Conservation (phyloP, 2,113 vertebrate genomes). For the Malurus alboscapulatus region DNA sequence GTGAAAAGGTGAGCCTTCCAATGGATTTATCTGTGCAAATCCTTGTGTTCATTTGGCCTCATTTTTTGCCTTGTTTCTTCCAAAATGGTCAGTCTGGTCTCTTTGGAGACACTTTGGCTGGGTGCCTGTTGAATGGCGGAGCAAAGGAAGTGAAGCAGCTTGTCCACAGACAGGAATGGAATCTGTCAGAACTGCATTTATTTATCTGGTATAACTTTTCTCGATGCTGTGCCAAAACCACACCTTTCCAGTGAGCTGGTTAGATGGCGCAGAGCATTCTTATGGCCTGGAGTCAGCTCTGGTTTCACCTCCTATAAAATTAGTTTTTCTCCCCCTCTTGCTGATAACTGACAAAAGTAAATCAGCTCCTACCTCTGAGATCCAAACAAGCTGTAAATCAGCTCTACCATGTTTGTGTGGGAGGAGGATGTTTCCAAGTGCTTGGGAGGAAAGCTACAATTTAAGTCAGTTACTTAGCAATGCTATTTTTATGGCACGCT, state of each 20-base stretch:
- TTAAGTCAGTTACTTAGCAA: neutral
- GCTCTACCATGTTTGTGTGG: neutral
- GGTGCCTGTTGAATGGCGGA: neutral
- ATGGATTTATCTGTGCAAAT: neutral
- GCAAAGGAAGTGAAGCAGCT: neutral
- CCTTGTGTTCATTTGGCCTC: neutral
- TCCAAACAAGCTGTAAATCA: neutral
- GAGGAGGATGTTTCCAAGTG: neutral
- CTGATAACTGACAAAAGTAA: slow-evolving; percentile 12
- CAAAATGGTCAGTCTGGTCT: neutral
- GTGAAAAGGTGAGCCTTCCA: neutral
- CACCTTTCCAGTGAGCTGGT: neutral
- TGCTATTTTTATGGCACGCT: neutral
- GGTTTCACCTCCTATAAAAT: slow-evolving; percentile 6
- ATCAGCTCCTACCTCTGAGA: neutral
- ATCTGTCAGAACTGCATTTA: neutral
- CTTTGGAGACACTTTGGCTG: neutral
- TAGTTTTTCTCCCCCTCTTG: slow-evolving; percentile 17
- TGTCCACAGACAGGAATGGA: neutral
- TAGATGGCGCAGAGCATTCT: neutral
- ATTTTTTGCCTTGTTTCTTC: neutral
- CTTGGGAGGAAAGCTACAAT: neutral
- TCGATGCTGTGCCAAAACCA: neutral
- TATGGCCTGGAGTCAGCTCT: neutral
- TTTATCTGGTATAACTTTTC: neutral